phyloP scores from a whole-genome alignment of 1,140 invertebrate genomes.

The Ruditapes philippinarum region DNA sequence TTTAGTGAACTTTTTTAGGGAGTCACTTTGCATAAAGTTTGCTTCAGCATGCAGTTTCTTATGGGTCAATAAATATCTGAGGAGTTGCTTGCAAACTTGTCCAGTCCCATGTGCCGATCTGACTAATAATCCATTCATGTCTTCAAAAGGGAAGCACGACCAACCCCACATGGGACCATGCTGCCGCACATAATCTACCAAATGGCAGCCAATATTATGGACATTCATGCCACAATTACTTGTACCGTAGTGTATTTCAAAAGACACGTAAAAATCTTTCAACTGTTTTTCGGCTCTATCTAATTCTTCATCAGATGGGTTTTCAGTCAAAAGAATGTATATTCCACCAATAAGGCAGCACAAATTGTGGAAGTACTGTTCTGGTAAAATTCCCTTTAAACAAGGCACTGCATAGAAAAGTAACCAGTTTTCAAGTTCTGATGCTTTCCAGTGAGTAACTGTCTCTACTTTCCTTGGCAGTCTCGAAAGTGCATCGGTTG shows the following conservation, averaged over 20 bases:
- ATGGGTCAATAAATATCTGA: conserved; percentile 14
- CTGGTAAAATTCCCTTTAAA: conserved; percentile 17
- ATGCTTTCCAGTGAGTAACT: conserved; percentile 52
- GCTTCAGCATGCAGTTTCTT: too few relatives aligned
- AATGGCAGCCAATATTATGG: background rate
- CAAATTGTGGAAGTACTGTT: conserved; percentile 35
- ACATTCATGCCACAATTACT: background rate
- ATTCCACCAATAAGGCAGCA: too few relatives aligned
- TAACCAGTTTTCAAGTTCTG: conserved; percentile 36
- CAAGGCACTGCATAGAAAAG: conserved; percentile 49
- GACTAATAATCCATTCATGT: conserved; percentile 57
- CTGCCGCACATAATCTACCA: background rate
- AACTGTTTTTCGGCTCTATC: background rate
- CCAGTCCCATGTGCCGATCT: conserved; percentile 54
- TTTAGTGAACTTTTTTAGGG: too few relatives aligned
- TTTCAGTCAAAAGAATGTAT: background rate
- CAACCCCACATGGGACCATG: conserved; percentile 6
- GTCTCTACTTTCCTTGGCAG: conserved; percentile 19
- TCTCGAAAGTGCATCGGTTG: conserved; percentile 36
- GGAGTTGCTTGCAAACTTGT: conserved; percentile 46
- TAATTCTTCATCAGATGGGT: background rate
- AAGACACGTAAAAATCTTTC: background rate
- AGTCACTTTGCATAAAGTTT: too few relatives aligned
- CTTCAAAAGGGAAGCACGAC: conserved; percentile 46
- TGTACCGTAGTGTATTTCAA: background rate